A percentile compares a stretch with the other conserved stretches of the same genome.
Evolutionary conservation across 64 coral and sea anemone species (phyloP).

Genomic region (Stylophora pistillata): DNA sequence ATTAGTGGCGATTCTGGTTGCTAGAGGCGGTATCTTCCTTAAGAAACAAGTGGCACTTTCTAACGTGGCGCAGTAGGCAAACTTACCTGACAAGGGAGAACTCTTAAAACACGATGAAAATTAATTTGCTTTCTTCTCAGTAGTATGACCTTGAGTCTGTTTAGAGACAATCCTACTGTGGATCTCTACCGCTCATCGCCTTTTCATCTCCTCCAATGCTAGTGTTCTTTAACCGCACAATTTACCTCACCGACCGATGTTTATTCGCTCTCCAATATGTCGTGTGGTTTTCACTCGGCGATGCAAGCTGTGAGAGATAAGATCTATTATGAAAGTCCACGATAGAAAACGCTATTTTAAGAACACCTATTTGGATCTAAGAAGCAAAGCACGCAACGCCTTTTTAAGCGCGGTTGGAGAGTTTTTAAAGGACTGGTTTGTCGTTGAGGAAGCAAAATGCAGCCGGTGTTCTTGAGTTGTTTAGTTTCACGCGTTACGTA

Average conservation of each 20-base stretch:
- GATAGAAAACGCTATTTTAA: slow-evolving; percentile 5
- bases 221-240: not conserved
- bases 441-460: not conserved
- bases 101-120: too few species aligned
- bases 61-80: too few species aligned
- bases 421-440: not conserved
- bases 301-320: slow-evolving; percentile 45
- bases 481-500: not conserved
- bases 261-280: slow-evolving; percentile 25
- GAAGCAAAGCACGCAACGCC: not conserved
- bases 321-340: not conserved
- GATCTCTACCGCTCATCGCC: not conserved
- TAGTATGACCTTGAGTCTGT: not conserved
- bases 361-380: not conserved
- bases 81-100: too few species aligned
- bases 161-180: not conserved
- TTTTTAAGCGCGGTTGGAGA: not conserved
- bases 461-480: too few species aligned
- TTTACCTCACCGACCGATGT: slow-evolving; percentile 6
- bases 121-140: too few species aligned
- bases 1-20: too few species aligned
- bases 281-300: not conserved
- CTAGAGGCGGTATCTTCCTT: too few species aligned
- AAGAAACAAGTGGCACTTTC: too few species aligned
- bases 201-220: not conserved